Percentiles rank a stretch among this genome's conserved stretches.
These are phyloP conservation scores for Digitonthophagus gazella DNA, from an alignment of 2,888 invertebrate species.

Conservation along the genomic window DNA sequence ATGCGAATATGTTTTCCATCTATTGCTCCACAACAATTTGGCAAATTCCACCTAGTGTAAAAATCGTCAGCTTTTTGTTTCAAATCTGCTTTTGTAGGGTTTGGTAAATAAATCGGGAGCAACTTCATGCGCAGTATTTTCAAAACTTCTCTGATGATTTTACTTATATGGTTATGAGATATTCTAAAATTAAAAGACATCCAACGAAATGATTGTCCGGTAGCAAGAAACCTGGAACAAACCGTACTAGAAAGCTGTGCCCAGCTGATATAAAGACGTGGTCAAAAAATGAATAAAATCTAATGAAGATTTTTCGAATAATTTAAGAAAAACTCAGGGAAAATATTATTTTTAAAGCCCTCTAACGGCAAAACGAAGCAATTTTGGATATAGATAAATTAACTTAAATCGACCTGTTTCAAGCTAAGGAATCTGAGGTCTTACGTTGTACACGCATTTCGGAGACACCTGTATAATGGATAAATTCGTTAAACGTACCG, in stretches of 20 bases:
- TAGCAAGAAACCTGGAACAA: constrained; percentile 9
- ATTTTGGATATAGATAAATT: too few species aligned
- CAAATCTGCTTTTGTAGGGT: constrained; percentile 10
- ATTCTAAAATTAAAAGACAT: constrained; percentile 9
- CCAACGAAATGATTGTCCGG: constrained; percentile 11
- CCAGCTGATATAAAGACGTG: too few species aligned
- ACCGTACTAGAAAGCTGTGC: too few species aligned
- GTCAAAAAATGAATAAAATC: too few species aligned
- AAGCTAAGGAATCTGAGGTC: too few species aligned
- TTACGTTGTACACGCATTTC: too few species aligned
- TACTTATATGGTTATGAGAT: constrained; percentile 17
- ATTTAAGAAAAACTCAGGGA: too few species aligned
- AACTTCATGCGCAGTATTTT: constrained; percentile 1
- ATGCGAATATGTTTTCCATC: constrained; percentile 3
- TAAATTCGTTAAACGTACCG: constrained; percentile 18
- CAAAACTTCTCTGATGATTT: constrained; percentile 13
- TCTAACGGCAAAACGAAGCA: too few species aligned
- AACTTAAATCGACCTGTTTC: too few species aligned
- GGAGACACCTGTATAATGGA: constrained; percentile 19
- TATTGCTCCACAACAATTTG: constrained; percentile 8
- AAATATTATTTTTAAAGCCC: too few species aligned
- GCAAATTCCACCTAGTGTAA: background rate
- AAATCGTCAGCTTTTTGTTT: constrained; percentile 3
- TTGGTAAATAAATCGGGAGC: constrained; percentile 15
- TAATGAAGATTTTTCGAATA: too few species aligned